Evolutionary conservation across 2,797 vertebrate genomes (phyloP), one percentile per base, ranked within the genome.

Genomic region (Pogonophryne albipinna): DNA sequence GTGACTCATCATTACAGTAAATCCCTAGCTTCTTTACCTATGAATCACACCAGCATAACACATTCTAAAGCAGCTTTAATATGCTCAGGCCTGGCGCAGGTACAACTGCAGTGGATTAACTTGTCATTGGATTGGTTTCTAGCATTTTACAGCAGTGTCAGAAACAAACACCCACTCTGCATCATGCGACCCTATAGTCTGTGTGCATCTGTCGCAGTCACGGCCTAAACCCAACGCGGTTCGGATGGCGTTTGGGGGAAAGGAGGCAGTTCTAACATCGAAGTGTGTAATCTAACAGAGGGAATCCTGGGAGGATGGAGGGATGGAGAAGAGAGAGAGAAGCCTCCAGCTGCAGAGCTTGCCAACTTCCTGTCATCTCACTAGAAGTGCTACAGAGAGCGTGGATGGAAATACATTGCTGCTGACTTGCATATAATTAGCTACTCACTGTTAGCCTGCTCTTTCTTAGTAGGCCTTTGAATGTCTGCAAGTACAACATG

Each of bases 291-390:
- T 88, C 72, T 89, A 91, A 90, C 75, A 76, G 79, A 87, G 92
- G 92, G 91, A 94, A 93, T 92, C 89, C 92, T 92, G 82, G 65
- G 85, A 91, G 86, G 86, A 89, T 84, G 84, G 89, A 87, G 84
- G 77, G 83, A 88, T 76, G 84, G 75, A 76, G 66, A 65, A 51
- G 66, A 70, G 82, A 78, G 74, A 76, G 87, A 85, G 78, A 87
- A 92, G 87, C 86, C 92, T 92, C 86, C 84, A 85, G 86, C 89
- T 87, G 88, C 78, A 88, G 87, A 79, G 82, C 80, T 86, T 91
- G 88, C 91, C 92, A 94, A 89, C 88, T 90, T 81, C 73, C 92
- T 94, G 94, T 94, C 92, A 92, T 94, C 90, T 90, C 68, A 80
- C 76, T 86, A 78, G 90, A 93, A 90, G 87, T 91, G 92, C 87